Evolutionary conservation across 2,797 vertebrate species (phyloP), one percentile per base, ranked within the genome.

Genomic region (Protosalanx chinensis): DNA sequence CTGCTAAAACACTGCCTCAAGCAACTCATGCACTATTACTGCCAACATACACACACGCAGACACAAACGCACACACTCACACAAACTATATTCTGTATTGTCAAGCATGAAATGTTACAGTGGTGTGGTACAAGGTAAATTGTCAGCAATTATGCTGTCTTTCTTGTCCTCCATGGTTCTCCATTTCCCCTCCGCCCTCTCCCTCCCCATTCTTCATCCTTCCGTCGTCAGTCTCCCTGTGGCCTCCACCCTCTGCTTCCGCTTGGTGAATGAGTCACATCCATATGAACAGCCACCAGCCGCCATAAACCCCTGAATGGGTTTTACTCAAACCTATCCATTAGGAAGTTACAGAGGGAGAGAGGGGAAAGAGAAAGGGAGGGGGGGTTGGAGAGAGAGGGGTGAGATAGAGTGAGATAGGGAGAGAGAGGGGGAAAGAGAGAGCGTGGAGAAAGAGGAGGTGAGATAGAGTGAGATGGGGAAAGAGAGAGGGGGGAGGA

Each of bases 231-330:
- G 32, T 27, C 57, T 53, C 35, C 8, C 18, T 4, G 3, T 35
- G 41, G 5, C 61, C 79, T 77, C 71, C 58, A 80, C 67, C 78
- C 69, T 69, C 80, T 76, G 84, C 74, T 73, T 80, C 57, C 79
- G 81, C 76, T 81, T 85, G 83, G 79, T 89, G 86, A 88, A 91
- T 93, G 91, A 92, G 88, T 93, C 91, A 92, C 88, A 88, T 88
- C 86, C 80, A 85, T 87, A 85, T 91, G 91, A 92, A 92, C 91
- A 90, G 87, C 82, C 87, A 81, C 87, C 82, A 83, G 86, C 90
- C 89, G 82, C 91, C 89, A 87, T 86, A 88, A 85, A 81, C 72
- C 63, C 37, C 37, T 2, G 8, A 41, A 12, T 76, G 79, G 84
- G 88, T 92, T 90, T 92, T 91, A 93, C 90, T 92, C 37, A 3